Base-by-base conservation (phyloP, 2,113 vertebrate species). In the Nicator chloris region DNA sequence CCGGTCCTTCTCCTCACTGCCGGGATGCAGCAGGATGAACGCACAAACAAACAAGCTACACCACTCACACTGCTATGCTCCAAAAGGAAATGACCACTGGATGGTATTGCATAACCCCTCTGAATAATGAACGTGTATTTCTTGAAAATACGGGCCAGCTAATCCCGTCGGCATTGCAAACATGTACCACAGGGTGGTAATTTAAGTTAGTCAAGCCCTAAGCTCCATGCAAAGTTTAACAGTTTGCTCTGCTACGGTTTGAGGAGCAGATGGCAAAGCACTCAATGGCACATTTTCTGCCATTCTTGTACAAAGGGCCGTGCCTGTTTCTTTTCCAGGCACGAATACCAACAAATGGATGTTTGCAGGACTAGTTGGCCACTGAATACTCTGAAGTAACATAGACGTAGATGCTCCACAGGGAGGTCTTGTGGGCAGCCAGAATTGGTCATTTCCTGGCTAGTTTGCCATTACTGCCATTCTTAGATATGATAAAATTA, bases 71-170 rank as follows among this genome's bases (percentile, higher is more conserved):
- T 65, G 81, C 95, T 61, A 13, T 19, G 61, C 70, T 94, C 59
- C 70, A 4, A 82, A 92, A 96, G 93, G 94, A 96, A 96, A 54
- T 92, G 93, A 92, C 93, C 90, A 80, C 86, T 93, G 61, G 73
- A 56, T 80, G 76, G 18, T 90, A 53, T 94, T 96, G 95, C 84
- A 66, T 44, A 90, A 93, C 75, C 64, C 60, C 53, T 66, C 82
- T 57, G 86, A 85, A 85, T 92, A 91, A 95, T 91, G 89, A 89
- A 39, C 28, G 4, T 47, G 63, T 72, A 56, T 65, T 91, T 85
- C 87, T 92, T 95, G 85, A 90, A 95, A 92, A 90, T 82, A 28
- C 11, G 51, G 16, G 87, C 93, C 90, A 95, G 60, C 82, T 96
- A 90, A 96, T 94, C 15, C 63, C 40, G 54, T 92, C 0, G 64